Conservation (phyloP, 2,888 invertebrate species). For the Trachelus iudaicus region DNA sequence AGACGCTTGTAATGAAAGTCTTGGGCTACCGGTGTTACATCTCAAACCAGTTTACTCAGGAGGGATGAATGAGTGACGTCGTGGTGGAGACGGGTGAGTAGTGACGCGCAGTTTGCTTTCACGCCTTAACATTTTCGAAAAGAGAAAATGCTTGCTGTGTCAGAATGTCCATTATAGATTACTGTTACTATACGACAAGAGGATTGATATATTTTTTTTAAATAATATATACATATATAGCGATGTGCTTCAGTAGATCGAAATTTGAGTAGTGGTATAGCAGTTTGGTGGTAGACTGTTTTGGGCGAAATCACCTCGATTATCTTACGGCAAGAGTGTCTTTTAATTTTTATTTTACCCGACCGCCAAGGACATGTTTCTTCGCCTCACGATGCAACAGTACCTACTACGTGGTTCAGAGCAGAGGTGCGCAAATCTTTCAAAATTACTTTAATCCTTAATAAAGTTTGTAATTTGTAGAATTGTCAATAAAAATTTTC, state of each 20-base stretch:
- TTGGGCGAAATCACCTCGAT: not conserved
- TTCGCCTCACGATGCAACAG: not conserved
- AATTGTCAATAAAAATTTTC: not conserved
- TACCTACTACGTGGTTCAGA: not conserved
- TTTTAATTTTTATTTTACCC: not conserved
- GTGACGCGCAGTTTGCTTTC: not conserved
- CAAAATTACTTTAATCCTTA: not conserved
- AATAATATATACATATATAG: not conserved
- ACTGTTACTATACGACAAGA: not conserved
- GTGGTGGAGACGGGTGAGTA: not conserved
- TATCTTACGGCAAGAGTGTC: not conserved
- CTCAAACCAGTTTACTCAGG: conserved; percentile 19
- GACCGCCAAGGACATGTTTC: not conserved
- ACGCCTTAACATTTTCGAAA: not conserved
- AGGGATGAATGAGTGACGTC: not conserved
- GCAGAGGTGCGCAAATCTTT: not conserved
- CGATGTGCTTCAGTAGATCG: not conserved
- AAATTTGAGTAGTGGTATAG: not conserved
- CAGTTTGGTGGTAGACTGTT: not conserved
- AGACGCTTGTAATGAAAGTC: conserved; percentile 2
- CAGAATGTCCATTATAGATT: not conserved
- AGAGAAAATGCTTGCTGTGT: not conserved
- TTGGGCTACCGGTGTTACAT: conserved; percentile 19
- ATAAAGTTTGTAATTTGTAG: not conserved
- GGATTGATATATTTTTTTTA: not conserved